These are phyloP conservation scores for Galaxias olidus DNA, from an alignment of 2,797 vertebrate species.

Conservation along the genomic window DNA sequence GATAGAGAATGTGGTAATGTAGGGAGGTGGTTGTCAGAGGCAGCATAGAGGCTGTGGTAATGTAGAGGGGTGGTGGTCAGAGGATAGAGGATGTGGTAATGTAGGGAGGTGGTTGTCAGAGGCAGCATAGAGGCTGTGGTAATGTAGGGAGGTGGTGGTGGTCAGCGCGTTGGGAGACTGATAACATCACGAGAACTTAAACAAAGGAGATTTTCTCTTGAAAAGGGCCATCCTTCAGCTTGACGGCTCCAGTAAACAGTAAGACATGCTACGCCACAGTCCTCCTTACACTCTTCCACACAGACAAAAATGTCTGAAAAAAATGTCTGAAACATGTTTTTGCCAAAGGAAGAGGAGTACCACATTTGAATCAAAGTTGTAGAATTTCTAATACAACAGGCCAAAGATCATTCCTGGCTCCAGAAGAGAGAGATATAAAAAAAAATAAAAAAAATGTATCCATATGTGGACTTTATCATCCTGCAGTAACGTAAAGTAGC, in stretches of 20 bases:
- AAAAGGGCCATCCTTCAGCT: constrained; percentile 81
- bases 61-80: constrained; percentile 11
- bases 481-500: too few relatives aligned
- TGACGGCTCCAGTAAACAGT: constrained; percentile 84
- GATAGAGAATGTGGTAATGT: neutral
- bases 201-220: constrained; percentile 80
- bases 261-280: constrained; percentile 76
- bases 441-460: too few relatives aligned
- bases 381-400: constrained; percentile 19
- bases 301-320: too few relatives aligned
- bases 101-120: constrained; percentile 16
- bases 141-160: constrained; percentile 14
- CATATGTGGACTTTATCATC: too few relatives aligned
- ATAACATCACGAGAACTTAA: constrained; percentile 80
- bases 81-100: neutral
- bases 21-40: constrained; percentile 13
- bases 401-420: neutral
- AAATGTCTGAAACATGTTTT: constrained; percentile 58
- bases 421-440: too few relatives aligned
- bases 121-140: neutral
- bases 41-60: neutral
- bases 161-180: constrained; percentile 51
- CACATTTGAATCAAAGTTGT: constrained; percentile 45
- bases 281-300: constrained; percentile 32
- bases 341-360: constrained; percentile 48